phyloP scores from a whole-genome alignment of 2,888 invertebrate species.

The Gibbula magus region DNA sequence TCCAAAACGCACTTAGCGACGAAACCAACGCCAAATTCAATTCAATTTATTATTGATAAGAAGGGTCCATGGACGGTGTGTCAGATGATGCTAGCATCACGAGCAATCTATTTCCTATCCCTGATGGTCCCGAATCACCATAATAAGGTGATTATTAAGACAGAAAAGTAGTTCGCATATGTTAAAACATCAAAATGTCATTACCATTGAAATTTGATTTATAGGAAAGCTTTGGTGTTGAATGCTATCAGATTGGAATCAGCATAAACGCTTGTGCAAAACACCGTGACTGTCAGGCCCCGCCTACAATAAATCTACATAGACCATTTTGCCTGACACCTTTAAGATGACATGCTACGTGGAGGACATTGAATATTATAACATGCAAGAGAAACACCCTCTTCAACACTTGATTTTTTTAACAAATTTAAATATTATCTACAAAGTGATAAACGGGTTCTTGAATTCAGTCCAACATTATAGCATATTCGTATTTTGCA shows the following conservation, averaged over 20 bases:
- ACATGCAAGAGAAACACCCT: no score
- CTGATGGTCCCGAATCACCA: background rate
- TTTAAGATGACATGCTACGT: no score
- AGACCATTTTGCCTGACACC: no score
- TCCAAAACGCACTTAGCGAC: background rate
- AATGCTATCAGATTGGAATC: background rate
- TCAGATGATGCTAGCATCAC: background rate
- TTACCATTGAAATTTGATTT: conserved; percentile 10
- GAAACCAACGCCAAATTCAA: background rate
- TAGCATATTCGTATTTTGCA: no score
- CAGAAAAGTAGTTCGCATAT: background rate
- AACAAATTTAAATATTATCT: no score
- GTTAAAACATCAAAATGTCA: background rate
- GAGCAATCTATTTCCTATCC: background rate
- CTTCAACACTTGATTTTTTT: no score
- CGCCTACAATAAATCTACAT: no score
- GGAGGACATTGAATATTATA: no score
- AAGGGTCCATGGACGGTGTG: background rate
- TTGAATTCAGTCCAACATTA: no score
- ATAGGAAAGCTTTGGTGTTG: background rate
- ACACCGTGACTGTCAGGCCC: no score
- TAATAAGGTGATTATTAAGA: background rate
- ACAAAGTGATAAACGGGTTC: no score
- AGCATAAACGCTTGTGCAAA: background rate
- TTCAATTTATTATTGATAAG: background rate